Conservation (phyloP, 2,113 vertebrate genomes). For the Protobothrops mucrosquamatus region DNA sequence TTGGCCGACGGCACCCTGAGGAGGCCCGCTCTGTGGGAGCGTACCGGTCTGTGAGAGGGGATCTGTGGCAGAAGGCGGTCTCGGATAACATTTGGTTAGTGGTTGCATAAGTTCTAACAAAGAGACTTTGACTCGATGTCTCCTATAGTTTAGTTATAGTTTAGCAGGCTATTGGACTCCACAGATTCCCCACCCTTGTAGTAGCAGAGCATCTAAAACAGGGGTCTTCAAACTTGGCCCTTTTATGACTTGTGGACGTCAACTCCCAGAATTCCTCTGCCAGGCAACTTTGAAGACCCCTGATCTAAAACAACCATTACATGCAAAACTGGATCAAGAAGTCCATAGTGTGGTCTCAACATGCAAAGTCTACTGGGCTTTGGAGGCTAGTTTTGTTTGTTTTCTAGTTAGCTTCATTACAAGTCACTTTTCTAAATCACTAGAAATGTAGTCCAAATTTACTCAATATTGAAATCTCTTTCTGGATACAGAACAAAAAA, state of each 20-base stretch:
- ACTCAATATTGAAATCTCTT: not conserved
- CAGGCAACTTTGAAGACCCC: too few relatives aligned
- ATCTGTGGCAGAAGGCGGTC: too few relatives aligned
- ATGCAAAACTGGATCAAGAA: not conserved
- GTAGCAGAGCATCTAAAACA: not conserved
- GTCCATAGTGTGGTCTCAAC: not conserved
- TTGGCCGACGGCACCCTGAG: too few relatives aligned
- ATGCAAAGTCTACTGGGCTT: not conserved
- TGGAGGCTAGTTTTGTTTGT: not conserved
- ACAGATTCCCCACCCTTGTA: not conserved
- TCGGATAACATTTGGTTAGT: not conserved
- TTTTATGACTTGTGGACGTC: too few relatives aligned
- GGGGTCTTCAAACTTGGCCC: too few relatives aligned
- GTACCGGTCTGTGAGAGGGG: too few relatives aligned
- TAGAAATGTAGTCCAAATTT: not conserved
- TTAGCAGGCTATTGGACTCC: not conserved
- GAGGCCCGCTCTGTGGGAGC: too few relatives aligned
- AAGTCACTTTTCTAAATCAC: not conserved
- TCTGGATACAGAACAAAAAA: not conserved
- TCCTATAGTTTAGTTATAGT: not conserved
- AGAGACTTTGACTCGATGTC: not conserved
- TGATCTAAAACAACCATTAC: not conserved
- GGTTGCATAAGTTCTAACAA: not conserved
- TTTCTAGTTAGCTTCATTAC: not conserved
- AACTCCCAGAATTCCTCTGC: too few relatives aligned